Evolutionary conservation across 2,113 vertebrate genomes (phyloP).

Genomic region (Nothobranchius kuhntae): DNA sequence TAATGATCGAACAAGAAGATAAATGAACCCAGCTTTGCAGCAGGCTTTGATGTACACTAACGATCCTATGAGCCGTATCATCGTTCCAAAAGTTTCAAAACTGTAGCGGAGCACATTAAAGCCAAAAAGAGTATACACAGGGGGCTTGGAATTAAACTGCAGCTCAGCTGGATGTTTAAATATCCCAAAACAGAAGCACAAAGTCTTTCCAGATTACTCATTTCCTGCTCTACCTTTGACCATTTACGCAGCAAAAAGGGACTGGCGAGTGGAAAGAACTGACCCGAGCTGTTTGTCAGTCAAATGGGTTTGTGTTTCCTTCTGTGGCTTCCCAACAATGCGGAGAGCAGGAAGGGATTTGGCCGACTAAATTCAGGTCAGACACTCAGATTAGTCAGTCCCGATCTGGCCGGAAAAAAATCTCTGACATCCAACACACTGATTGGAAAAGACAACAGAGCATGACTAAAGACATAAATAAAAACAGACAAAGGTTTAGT

Average conservation of each 20-base stretch:
- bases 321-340: constrained; percentile 48
- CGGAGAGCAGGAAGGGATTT: constrained; percentile 45
- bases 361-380: constrained; percentile 62
- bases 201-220: constrained; percentile 34
- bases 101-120: constrained; percentile 36
- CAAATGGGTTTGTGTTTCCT: constrained; percentile 45
- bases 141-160: constrained; percentile 24
- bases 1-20: constrained; percentile 48
- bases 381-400: constrained; percentile 36
- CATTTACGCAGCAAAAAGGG: background rate
- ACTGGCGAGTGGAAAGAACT: constrained; percentile 47
- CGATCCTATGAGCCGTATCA: constrained; percentile 35
- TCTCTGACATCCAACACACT: constrained; percentile 12
- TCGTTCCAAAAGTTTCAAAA: constrained; percentile 27
- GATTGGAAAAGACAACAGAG: constrained; percentile 5
- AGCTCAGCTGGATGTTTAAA: constrained; percentile 16
- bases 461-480: background rate
- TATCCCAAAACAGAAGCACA: constrained; percentile 43
- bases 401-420: constrained; percentile 38
- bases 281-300: constrained; percentile 42
- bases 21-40: constrained; percentile 41
- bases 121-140: constrained; percentile 13
- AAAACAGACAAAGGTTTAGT: constrained; percentile 37
- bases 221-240: constrained; percentile 50
- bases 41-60: constrained; percentile 49